phyloP scores from a whole-genome alignment of 2,113 vertebrate species.

The Neotragus moschatus region DNA sequence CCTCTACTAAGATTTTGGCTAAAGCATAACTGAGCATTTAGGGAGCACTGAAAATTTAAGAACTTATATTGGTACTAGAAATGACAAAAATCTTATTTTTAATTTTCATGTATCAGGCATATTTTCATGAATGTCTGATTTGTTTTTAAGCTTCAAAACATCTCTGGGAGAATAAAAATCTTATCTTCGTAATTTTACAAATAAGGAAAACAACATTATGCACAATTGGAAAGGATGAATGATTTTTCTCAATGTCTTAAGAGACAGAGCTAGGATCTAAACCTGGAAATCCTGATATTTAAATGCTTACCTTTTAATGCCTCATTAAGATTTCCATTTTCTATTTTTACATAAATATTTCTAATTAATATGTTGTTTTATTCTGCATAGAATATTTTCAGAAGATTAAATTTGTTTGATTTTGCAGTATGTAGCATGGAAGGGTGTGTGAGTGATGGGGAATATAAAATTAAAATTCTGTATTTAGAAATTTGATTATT shows the following conservation, averaged over 20 bases:
- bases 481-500: constrained; percentile 8
- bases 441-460: neutral
- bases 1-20: neutral
- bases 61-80: neutral
- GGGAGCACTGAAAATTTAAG: neutral
- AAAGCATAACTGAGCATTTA: neutral
- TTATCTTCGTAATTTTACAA: neutral
- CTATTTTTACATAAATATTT: neutral
- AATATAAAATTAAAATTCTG: neutral
- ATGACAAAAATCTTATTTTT: neutral
- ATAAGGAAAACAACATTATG: neutral
- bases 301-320: neutral
- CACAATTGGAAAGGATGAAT: neutral
- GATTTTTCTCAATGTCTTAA: neutral
- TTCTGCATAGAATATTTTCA: neutral
- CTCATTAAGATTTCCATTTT: neutral
- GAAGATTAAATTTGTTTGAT: neutral
- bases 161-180: neutral
- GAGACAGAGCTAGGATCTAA: neutral
- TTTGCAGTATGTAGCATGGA: neutral
- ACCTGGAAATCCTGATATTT: neutral
- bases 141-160: neutral
- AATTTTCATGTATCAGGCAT: neutral
- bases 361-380: neutral
- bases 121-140: neutral